phyloP scores from a whole-genome alignment of 2,797 vertebrate species.

The Tinamus major region DNA sequence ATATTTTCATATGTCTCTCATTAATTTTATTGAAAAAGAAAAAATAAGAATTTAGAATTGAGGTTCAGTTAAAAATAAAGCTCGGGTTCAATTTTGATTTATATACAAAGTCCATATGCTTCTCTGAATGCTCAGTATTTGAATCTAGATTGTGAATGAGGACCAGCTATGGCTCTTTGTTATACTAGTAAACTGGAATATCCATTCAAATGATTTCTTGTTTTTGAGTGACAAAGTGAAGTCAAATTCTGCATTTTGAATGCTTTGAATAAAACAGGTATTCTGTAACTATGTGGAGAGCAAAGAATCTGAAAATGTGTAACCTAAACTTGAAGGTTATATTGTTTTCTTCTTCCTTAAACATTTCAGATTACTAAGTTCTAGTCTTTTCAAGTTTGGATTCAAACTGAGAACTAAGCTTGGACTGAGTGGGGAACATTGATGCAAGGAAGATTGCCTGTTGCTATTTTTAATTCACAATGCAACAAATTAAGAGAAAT shows the following conservation, averaged over 20 bases:
- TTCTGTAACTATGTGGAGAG: not conserved
- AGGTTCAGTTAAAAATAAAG: not conserved
- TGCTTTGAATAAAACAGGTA: not conserved
- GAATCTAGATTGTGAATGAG: not conserved
- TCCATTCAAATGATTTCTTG: not conserved
- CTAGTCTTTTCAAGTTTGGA: not conserved
- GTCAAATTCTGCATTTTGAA: not conserved
- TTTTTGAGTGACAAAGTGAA: not conserved
- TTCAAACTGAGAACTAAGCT: not conserved
- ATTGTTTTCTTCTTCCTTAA: not conserved
- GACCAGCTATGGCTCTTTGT: not conserved
- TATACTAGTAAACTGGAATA: not conserved
- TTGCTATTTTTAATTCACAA: not conserved
- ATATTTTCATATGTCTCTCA: conserved; percentile 51
- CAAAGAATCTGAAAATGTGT: not conserved
- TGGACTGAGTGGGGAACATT: not conserved
- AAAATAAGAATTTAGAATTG: conserved; percentile 13
- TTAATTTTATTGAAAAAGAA: conserved; percentile 54
- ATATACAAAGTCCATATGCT: not conserved
- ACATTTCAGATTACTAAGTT: not conserved
- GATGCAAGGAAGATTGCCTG: not conserved
- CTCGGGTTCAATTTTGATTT: not conserved
- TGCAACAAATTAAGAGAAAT: not conserved
- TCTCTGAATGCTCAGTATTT: not conserved
- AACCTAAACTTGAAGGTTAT: not conserved